Evolutionary conservation across 2,113 vertebrate species (phyloP), one percentile per base, ranked within the genome.

Genomic region (Pampusana beccarii): DNA sequence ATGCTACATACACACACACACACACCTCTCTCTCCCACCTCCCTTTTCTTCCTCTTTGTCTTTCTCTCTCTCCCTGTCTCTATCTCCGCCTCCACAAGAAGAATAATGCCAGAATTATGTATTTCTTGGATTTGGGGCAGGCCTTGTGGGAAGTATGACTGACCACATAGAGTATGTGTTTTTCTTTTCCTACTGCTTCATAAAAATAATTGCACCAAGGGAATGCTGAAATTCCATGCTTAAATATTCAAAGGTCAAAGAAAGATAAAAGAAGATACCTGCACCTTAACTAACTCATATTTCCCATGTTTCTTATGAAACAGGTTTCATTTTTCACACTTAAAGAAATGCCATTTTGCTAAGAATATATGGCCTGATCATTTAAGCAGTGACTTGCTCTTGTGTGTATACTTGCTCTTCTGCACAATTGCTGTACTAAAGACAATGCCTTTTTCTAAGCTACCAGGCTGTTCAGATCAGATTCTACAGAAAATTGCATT

Each of bases 81-180:
- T 73, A 3, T 13, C 38, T 53, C 7, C 28, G 40, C 11, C 8
- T 53, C 36, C 44, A 40, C 18, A 80, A 46, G 38, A 67, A 61
- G 34, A 75, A 64, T 38, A 57, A 38, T 58, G 17, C 33, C 24
- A 46, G 36, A 36, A 0, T 7, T 20, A 57, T 26, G 4, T 46
- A 28, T 75, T 80, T 46, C 17, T 33, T 75, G 44, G 36, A 4
- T 10, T 81, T 60, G 16, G 34, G 16, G 18, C 17, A 29, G 11
- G 24, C 20, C 20, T 81, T 90, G 80, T 44, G 69, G 64, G 46
- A 74, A 54, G 48, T 60, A 33, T 70, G 75, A 48, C 34, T 75
- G 50, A 26, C 36, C 15, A 31, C 13, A 23, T 46, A 79, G 83
- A 62, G 12, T 16, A 11, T 26, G 16, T 0, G 0, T 5, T 50